Conservation (phyloP, 2,888 invertebrate species). For the Cotesia congregata region DNA sequence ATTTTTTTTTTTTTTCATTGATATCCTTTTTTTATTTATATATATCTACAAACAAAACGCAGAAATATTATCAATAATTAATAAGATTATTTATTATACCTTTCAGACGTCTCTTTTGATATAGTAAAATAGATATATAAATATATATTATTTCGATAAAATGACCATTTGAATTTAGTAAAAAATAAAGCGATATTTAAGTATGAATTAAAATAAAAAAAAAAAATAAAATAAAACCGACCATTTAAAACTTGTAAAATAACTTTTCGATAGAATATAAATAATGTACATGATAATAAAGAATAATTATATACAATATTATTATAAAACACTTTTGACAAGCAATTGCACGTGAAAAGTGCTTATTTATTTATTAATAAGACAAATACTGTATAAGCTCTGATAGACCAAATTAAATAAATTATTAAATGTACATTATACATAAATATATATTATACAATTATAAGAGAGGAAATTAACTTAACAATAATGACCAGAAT, state of each 20-base stretch:
- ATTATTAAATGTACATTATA: constrained; percentile 34
- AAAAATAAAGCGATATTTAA: constrained; percentile 36
- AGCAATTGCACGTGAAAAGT: constrained; percentile 16
- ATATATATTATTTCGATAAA: constrained; percentile 13
- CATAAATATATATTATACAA: constrained; percentile 23
- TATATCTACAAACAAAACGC: neutral
- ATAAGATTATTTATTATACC: constrained; percentile 14
- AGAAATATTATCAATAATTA: neutral
- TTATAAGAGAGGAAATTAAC: neutral
- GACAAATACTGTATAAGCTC: constrained; percentile 47
- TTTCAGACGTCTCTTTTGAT: constrained; percentile 31
- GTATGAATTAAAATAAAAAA: constrained; percentile 43
- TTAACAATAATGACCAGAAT: neutral
- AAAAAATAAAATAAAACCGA: constrained; percentile 45
- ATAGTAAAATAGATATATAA: constrained; percentile 4
- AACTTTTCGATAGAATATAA: constrained; percentile 49
- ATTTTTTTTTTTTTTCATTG: constrained; percentile 8
- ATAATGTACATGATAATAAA: constrained; percentile 41
- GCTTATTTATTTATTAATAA: constrained; percentile 32
- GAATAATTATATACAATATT: constrained; percentile 26
- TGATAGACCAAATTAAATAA: constrained; percentile 45
- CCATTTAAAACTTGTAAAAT: constrained; percentile 50
- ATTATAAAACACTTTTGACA: constrained; percentile 30
- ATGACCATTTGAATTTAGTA: constrained; percentile 29
- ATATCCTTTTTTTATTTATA: neutral